A percentile compares a stretch with the other conserved stretches of the same genome.
Conservation (phyloP, 2,113 vertebrate genomes). For the Chaenogobius annularis region DNA sequence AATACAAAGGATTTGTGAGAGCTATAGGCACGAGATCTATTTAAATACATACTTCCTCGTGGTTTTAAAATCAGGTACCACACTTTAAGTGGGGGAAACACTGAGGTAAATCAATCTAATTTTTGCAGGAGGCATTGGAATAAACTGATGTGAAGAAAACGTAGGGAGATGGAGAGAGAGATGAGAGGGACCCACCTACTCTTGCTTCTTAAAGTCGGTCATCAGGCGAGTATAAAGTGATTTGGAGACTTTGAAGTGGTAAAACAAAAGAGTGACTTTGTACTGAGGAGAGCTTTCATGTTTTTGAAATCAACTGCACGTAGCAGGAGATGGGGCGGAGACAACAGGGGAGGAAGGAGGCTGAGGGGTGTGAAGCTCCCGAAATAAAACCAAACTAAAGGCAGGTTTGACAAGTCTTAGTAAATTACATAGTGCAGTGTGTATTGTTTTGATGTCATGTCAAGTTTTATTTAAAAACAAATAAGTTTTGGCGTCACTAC, state of each 20-base stretch:
- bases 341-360: constrained; percentile 9
- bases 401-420: neutral
- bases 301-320: constrained; percentile 45
- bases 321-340: constrained; percentile 17
- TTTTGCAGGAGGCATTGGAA: neutral
- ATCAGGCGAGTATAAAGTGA: constrained; percentile 34
- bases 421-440: neutral
- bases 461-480: too few species aligned
- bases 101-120: too few species aligned
- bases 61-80: too few species aligned
- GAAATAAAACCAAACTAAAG: neutral
- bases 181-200: constrained; percentile 33
- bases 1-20: too few species aligned
- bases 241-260: constrained; percentile 46
- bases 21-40: too few species aligned
- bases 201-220: constrained; percentile 31
- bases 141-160: constrained; percentile 1
- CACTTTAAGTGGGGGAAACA: too few species aligned
- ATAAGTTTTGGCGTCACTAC: too few species aligned
- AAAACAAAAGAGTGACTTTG: constrained; percentile 57
- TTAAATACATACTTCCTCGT: too few species aligned
- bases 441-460: neutral
- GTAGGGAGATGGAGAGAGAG: constrained; percentile 22
- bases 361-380: neutral
- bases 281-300: constrained; percentile 52